Conservation (phyloP, 1,140 invertebrate species). For the Reticulitermes speratus region DNA sequence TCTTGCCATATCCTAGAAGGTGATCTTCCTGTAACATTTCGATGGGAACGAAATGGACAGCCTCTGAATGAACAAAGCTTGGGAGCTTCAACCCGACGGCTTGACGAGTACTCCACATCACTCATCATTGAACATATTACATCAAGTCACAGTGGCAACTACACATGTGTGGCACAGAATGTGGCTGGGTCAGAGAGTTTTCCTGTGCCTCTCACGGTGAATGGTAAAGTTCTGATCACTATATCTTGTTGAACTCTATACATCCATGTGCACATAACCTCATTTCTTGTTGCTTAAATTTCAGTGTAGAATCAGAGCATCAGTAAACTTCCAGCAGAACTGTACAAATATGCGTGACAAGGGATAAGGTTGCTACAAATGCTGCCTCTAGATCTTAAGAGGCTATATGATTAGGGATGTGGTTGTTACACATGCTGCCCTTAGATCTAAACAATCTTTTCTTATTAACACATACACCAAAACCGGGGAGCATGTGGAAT, state of each 20-base stretch:
- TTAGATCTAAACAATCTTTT: too few relatives aligned
- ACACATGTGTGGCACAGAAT: constrained; percentile 85
- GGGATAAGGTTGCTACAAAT: too few relatives aligned
- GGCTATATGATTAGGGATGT: too few relatives aligned
- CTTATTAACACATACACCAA: too few relatives aligned
- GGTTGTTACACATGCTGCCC: too few relatives aligned
- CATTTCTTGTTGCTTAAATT: too few relatives aligned
- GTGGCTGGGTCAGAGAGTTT: constrained; percentile 74
- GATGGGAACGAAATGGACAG: constrained; percentile 79
- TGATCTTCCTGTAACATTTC: constrained; percentile 87
- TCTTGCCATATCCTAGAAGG: constrained; percentile 93
- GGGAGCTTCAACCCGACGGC: constrained; percentile 57
- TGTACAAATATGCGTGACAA: too few relatives aligned
- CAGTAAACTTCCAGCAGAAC: too few relatives aligned
- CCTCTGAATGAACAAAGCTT: constrained; percentile 52
- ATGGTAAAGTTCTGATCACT: constrained; percentile 58
- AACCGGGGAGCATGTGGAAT: too few relatives aligned
- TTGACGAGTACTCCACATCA: constrained; percentile 85
- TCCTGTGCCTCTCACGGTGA: constrained; percentile 75
- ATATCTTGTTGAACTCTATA: background rate
- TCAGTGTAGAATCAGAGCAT: too few relatives aligned
- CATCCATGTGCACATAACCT: background rate
- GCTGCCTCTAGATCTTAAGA: too few relatives aligned
- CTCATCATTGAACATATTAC: constrained; percentile 85
- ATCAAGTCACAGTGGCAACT: constrained; percentile 81